These are phyloP conservation scores for Podarcis raffonei DNA, from an alignment of 2,113 vertebrate species.

Conservation along the genomic window DNA sequence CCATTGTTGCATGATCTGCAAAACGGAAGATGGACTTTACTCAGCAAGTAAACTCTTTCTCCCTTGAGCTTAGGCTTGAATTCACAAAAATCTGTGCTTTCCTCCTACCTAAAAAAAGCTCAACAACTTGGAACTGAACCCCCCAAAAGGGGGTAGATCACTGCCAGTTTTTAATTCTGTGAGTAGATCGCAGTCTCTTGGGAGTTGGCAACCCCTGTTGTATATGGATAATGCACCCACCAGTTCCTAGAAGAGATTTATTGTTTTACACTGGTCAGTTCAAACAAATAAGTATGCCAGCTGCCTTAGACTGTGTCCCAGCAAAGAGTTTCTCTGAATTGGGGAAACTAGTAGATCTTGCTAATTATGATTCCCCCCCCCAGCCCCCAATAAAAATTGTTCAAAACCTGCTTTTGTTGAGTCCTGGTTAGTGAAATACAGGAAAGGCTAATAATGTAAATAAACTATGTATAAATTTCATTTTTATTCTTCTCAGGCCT, in stretches of 20 bases:
- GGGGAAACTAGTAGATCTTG: neutral
- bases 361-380: neutral
- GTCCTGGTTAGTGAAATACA: neutral
- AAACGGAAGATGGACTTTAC: no score
- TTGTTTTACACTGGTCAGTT: neutral
- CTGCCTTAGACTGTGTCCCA: neutral
- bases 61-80: no score
- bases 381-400: no score
- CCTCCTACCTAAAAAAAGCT: no score
- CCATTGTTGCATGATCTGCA: no score
- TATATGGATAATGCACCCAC: neutral
- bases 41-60: no score
- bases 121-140: no score
- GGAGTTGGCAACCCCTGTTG: neutral
- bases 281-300: neutral
- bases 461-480: neutral
- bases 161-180: no score
- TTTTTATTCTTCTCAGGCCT: neutral
- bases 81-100: no score
- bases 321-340: neutral
- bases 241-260: neutral
- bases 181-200: no score
- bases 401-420: neutral
- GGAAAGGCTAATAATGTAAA: neutral
- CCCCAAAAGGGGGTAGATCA: no score